Base-by-base conservation (phyloP, 2,888 invertebrate species). In the Patella depressa region DNA sequence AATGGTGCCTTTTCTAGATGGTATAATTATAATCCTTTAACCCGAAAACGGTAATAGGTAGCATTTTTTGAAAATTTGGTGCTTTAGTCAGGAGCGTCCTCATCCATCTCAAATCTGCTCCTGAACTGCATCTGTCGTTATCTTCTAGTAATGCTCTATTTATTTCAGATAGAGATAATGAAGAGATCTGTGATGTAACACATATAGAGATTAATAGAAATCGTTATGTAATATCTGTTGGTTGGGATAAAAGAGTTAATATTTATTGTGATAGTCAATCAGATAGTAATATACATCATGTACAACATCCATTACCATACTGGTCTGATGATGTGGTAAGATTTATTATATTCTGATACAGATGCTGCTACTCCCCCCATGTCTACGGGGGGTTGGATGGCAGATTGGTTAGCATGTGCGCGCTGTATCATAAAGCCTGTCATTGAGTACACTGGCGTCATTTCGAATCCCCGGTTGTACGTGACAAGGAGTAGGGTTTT, bases 121-220 rank as follows among this genome's bases (percentile, higher is more conserved):
- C 1, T 29, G 29, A 29, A 29, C 29, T 29, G 29, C 29, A 29
- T 29, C 29, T 29, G 29, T 9, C 45, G 1, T 45, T 45, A 45
- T 9, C 45, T 45, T 45, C 45, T 45, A 45, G 45, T 45, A 45
- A 45, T 45, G 3, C 45, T 45, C 53, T 71, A 76, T 79, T 73
- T 71, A 53, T 86, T 85, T 73, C 84, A 90, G 90, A 88, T 73
- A 83, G 85, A 15, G 84, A 84, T 17, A 88, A 87, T 83, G 88
- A 89, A 78, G 91, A 91, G 79, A 86, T 91, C 45, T 90, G 90
- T 85, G 89, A 88, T 78, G 82, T 91, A 9, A 86, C 87, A 2
- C 91, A 91, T 79, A 88, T 91, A 12, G 90, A 91, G 81, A 90
- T 91, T 89, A 91, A 91, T 82, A 87, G 88, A 78, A 91, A 91